Conservation (phyloP, 2,797 vertebrate species). For the Heliangelus exortis region DNA sequence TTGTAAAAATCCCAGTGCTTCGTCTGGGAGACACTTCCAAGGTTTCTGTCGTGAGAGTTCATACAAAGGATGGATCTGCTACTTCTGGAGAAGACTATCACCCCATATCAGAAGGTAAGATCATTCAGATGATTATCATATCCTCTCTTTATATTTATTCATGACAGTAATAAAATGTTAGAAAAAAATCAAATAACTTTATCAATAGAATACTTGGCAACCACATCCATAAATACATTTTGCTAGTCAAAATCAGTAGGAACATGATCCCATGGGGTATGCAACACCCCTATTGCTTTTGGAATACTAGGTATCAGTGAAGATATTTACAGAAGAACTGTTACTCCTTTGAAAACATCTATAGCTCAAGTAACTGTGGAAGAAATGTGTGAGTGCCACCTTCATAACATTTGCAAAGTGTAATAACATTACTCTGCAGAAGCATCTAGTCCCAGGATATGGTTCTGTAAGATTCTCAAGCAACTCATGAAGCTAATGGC, state of each 20-base stretch:
- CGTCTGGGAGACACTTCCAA: slow-evolving; percentile 91
- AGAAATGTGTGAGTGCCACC: neutral
- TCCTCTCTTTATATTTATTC: neutral
- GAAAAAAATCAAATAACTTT: neutral
- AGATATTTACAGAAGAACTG: neutral
- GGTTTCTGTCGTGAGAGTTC: slow-evolving; percentile 91
- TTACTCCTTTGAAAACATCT: neutral
- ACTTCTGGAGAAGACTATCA: slow-evolving; percentile 93
- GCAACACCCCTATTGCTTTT: neutral
- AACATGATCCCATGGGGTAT: neutral
- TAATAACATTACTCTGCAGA: neutral
- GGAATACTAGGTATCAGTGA: neutral
- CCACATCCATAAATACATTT: neutral
- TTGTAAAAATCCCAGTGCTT: slow-evolving; percentile 87
- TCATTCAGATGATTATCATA: neutral
- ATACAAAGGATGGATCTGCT: slow-evolving; percentile 95
- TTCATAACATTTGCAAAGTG: neutral
- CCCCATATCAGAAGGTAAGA: slow-evolving; percentile 90
- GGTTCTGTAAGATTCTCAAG: neutral
- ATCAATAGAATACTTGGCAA: neutral
- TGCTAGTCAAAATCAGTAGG: neutral
- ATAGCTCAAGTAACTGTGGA: neutral
- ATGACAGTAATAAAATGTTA: neutral
- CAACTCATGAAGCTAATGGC: neutral
- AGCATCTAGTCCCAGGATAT: neutral